These are phyloP conservation scores for Meles meles DNA, from an alignment of 2,113 vertebrate genomes.

Conservation along the genomic window DNA sequence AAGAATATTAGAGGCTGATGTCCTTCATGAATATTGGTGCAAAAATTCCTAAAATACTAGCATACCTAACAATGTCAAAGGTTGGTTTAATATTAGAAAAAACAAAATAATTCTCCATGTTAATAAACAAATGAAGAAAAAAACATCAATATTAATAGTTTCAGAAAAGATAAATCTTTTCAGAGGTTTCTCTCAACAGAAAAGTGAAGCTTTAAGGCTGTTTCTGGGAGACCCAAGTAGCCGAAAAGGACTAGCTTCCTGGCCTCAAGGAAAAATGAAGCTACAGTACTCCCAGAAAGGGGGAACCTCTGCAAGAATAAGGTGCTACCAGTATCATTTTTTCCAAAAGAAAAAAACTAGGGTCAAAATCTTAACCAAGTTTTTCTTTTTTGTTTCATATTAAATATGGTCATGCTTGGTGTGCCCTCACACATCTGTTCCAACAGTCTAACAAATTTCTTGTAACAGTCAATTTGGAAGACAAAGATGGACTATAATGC, in stretches of 20 bases:
- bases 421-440: neutral
- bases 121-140: neutral
- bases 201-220: neutral
- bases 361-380: neutral
- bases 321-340: neutral
- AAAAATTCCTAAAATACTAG: neutral
- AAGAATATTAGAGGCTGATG: neutral
- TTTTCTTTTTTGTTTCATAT: neutral
- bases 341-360: neutral
- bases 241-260: neutral
- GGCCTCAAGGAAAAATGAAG: neutral
- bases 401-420: neutral
- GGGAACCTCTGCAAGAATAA: neutral
- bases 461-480: neutral
- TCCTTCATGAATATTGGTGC: neutral
- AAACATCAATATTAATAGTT: neutral
- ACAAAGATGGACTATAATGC: neutral
- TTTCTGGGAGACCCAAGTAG: neutral
- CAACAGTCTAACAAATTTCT: neutral
- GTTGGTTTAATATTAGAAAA: neutral
- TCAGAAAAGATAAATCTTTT: neutral
- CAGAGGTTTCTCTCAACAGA: neutral
- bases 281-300: neutral
- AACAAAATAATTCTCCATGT: neutral
- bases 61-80: neutral